phyloP scores from a whole-genome alignment of 2,888 invertebrate genomes.

The Amblyjoppa proteus region DNA sequence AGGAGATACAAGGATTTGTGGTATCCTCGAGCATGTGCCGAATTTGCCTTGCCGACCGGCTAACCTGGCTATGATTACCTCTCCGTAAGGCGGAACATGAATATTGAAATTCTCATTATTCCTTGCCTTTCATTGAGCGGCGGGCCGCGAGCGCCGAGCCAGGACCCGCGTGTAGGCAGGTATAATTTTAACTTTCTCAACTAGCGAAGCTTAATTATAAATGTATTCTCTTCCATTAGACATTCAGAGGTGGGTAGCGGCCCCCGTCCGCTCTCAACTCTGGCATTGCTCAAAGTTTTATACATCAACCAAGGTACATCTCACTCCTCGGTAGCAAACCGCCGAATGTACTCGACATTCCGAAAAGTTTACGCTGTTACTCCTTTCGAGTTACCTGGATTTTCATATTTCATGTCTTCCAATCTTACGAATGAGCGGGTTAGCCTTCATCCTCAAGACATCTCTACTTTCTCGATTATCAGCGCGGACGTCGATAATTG shows the following conservation, averaged over 20 bases:
- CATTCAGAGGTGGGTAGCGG: conserved; percentile 72
- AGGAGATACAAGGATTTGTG: conserved; percentile 16
- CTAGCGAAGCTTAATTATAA: conserved; percentile 80
- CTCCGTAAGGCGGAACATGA: conserved; percentile 76
- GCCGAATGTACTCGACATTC: background rate
- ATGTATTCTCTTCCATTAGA: conserved; percentile 78
- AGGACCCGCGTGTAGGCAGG: conserved; percentile 71
- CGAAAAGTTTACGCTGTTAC: background rate
- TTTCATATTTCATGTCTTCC: background rate
- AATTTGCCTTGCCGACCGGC: conserved; percentile 39
- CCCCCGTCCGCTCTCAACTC: conserved; percentile 50
- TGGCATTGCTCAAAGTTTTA: conserved; percentile 45
- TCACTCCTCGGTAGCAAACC: background rate
- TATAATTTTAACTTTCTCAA: conserved; percentile 83
- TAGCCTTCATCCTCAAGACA: background rate
- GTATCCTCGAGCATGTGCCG: background rate
- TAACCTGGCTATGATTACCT: conserved; percentile 61
- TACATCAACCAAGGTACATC: conserved; percentile 18
- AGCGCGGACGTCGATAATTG: background rate
- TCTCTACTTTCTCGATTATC: background rate
- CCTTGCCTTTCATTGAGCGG: conserved; percentile 66
- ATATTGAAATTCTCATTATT: conserved; percentile 84
- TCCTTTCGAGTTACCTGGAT: background rate
- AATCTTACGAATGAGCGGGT: too few relatives aligned
- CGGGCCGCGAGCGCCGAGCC: conserved; percentile 64